Conservation (phyloP, 1,140 invertebrate species). For the Acyrthosiphon pisum region DNA sequence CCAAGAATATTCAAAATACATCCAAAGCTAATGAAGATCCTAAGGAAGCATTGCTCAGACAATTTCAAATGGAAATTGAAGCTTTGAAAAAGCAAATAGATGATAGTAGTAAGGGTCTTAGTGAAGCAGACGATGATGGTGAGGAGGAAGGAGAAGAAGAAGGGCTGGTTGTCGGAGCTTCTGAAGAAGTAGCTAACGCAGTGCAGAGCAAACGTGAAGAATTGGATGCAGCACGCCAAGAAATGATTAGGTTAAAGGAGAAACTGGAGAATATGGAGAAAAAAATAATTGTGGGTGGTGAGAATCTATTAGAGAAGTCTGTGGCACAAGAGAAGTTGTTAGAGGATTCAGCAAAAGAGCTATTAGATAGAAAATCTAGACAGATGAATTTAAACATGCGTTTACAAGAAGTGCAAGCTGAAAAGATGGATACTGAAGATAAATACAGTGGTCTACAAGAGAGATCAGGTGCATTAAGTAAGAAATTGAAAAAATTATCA, state of each 20-base stretch:
- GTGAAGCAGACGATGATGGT: slow-evolving; percentile 69
- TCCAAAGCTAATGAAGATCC: slow-evolving; percentile 98
- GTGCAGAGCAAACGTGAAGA: slow-evolving; percentile 67
- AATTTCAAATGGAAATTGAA: slow-evolving; percentile 97
- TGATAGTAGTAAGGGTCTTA: slow-evolving; percentile 61
- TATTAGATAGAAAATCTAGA: slow-evolving; percentile 82
- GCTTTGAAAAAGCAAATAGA: slow-evolving; percentile 84
- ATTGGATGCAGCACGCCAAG: slow-evolving; percentile 63
- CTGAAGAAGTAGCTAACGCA: slow-evolving; percentile 31
- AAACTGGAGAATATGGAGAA: slow-evolving; percentile 91
- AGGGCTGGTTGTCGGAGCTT: slow-evolving; percentile 63
- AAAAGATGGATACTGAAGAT: slow-evolving; percentile 94
- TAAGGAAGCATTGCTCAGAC: slow-evolving; percentile 92
- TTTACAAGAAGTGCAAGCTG: slow-evolving; percentile 78
- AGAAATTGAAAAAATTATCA: slow-evolving; percentile 90
- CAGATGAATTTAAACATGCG: slow-evolving; percentile 84
- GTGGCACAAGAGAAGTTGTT: slow-evolving; percentile 91
- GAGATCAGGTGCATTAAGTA: slow-evolving; percentile 88
- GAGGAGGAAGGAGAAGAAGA: slow-evolving; percentile 66
- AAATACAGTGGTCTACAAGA: slow-evolving; percentile 94
- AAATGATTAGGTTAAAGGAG: slow-evolving; percentile 66
- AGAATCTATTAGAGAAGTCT: slow-evolving; percentile 97
- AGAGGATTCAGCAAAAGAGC: slow-evolving; percentile 87
- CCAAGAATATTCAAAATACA: slow-evolving; percentile 97
- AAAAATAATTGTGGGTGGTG: slow-evolving; percentile 96